A percentile compares a stretch with the other conserved stretches of the same genome.
phyloP scores from a whole-genome alignment of 1,140 invertebrate genomes.

The Daktulosphaira vitifoliae region DNA sequence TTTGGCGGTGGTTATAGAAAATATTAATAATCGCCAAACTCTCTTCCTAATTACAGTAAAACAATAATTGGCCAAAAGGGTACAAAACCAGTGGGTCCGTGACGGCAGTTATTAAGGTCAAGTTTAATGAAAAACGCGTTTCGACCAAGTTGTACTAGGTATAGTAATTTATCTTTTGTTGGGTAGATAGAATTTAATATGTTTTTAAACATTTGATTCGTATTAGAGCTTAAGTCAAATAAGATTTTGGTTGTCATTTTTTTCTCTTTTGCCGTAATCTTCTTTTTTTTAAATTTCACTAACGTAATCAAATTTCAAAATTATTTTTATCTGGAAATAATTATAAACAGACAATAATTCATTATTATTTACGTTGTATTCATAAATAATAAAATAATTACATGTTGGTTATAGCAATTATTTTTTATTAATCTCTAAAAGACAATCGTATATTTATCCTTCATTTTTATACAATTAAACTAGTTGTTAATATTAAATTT shows the following conservation, averaged over 20 bases:
- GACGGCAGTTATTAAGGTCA: slow-evolving; percentile 31
- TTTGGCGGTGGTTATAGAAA: no score
- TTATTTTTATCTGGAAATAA: no score
- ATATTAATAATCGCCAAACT: not conserved
- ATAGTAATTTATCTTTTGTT: slow-evolving; percentile 29
- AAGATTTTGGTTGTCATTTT: slow-evolving; percentile 28
- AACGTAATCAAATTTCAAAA: no score
- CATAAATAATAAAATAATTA: no score
- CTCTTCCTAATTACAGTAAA: slow-evolving; percentile 9
- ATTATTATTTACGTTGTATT: no score
- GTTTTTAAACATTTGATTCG: slow-evolving; percentile 26
- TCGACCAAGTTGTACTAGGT: slow-evolving; percentile 26
- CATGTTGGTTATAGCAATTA: no score
- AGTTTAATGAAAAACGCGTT: slow-evolving; percentile 32
- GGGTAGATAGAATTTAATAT: slow-evolving; percentile 30
- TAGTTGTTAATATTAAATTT: no score
- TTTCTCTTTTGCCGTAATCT: not conserved
- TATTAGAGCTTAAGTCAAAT: slow-evolving; percentile 23
- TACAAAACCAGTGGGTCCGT: slow-evolving; percentile 10
- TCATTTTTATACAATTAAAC: no score
- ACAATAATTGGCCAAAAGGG: slow-evolving; percentile 15
- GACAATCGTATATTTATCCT: no score
- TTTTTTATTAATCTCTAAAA: no score
- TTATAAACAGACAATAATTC: no score
- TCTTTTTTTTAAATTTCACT: no score